A percentile compares a stretch with the other conserved stretches of the same genome.
Conservation (phyloP, 2,888 invertebrate species). For the Rhingia campestris region DNA sequence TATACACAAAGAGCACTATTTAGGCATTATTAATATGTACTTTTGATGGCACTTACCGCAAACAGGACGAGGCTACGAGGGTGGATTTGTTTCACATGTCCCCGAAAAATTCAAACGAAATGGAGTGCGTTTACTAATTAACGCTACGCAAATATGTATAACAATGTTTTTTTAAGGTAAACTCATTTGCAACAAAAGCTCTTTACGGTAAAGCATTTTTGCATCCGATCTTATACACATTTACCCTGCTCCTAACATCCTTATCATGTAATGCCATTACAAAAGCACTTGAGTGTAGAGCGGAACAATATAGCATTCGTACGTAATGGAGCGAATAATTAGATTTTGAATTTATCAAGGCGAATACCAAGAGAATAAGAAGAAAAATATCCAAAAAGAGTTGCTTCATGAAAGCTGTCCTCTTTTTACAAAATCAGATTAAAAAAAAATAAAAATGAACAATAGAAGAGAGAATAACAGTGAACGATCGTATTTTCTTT, state of each 20-base stretch:
- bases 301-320: conserved; percentile 11
- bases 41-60: conserved; percentile 16
- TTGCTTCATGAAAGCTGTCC: background rate
- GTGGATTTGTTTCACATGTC: conserved; percentile 22
- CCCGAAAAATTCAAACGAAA: background rate
- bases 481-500: background rate
- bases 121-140: conserved; percentile 18
- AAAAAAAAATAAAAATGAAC: background rate
- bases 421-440: background rate
- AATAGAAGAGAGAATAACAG: background rate
- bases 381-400: conserved; percentile 1
- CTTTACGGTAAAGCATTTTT: conserved; percentile 24
- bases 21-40: conserved; percentile 39
- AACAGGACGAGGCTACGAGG: background rate
- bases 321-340: conserved; percentile 48
- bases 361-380: background rate
- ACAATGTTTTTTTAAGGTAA: conserved; percentile 2
- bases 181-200: conserved; percentile 1
- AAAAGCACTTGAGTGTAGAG: conserved; percentile 18
- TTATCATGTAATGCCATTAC: conserved; percentile 2
- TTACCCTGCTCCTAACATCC: background rate
- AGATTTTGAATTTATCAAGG: conserved; percentile 46
- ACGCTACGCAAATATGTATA: conserved; percentile 1
- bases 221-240: conserved; percentile 4
- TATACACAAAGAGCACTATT: conserved; percentile 33